Conservation (phyloP, 1,140 invertebrate species). For the Anastrepha obliqua region DNA sequence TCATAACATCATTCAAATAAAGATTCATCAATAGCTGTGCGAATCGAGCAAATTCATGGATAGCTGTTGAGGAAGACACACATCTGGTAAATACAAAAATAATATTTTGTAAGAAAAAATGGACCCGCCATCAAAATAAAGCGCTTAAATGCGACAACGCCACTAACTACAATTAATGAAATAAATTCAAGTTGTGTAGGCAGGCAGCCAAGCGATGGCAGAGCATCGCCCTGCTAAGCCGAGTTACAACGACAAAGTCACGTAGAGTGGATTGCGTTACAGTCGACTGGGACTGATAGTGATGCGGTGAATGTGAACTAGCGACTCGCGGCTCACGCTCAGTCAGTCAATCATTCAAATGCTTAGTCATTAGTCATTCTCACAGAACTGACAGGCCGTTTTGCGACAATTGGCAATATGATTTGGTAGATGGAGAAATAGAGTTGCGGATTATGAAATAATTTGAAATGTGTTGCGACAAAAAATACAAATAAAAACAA, state of each 20-base stretch:
- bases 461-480: background rate
- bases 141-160: background rate
- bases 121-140: background rate
- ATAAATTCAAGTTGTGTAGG: background rate
- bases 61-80: no score
- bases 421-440: background rate
- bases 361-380: conserved; percentile 9
- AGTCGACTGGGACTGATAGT: background rate
- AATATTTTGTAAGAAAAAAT: background rate
- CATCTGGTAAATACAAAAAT: no score
- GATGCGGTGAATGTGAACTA: background rate
- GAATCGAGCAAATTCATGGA: no score
- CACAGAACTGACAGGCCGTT: background rate
- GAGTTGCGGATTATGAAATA: background rate
- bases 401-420: background rate
- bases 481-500: background rate
- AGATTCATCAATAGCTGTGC: no score
- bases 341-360: conserved; percentile 27
- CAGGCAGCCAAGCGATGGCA: background rate
- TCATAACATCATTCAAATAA: no score
- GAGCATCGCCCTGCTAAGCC: background rate
- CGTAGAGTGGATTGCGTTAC: background rate
- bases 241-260: background rate
- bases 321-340: background rate
- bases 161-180: conserved; percentile 31